A percentile compares a stretch with the other conserved stretches of the same genome.
phyloP scores from a whole-genome alignment of 2,113 vertebrate species.

The Aspiorhynchus laticeps region DNA sequence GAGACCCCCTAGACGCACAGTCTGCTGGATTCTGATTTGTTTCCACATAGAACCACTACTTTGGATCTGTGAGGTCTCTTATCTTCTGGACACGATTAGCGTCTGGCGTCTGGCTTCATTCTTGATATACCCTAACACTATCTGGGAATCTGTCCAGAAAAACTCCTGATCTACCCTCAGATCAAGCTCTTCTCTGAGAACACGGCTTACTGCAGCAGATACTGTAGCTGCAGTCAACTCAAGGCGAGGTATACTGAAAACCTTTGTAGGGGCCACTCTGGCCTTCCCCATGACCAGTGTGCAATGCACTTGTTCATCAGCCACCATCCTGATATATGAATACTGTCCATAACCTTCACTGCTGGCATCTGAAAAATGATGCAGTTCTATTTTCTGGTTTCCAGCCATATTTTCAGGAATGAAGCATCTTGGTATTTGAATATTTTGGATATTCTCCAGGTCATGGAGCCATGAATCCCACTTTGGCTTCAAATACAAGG shows the following conservation, averaged over 20 bases:
- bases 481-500: no score
- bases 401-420: not conserved
- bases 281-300: not conserved
- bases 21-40: not conserved
- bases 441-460: no score
- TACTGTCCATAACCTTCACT: not conserved
- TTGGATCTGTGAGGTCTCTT: not conserved
- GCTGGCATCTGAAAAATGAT: not conserved
- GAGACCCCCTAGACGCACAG: not conserved
- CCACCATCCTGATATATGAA: not conserved
- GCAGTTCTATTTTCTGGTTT: not conserved
- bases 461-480: no score
- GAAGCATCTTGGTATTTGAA: no score
- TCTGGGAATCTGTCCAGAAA: no score
- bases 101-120: no score
- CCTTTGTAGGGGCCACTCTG: not conserved
- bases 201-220: not conserved
- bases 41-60: not conserved
- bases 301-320: not conserved
- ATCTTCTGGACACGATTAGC: not conserved
- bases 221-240: not conserved
- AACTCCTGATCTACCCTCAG: no score
- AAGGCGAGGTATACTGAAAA: not conserved
- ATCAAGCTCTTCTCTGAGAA: not conserved
- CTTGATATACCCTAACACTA: no score